Evolutionary conservation across 2,797 vertebrate species (phyloP), one percentile per base, ranked within the genome.

Genomic region (Choloepus didactylus): DNA sequence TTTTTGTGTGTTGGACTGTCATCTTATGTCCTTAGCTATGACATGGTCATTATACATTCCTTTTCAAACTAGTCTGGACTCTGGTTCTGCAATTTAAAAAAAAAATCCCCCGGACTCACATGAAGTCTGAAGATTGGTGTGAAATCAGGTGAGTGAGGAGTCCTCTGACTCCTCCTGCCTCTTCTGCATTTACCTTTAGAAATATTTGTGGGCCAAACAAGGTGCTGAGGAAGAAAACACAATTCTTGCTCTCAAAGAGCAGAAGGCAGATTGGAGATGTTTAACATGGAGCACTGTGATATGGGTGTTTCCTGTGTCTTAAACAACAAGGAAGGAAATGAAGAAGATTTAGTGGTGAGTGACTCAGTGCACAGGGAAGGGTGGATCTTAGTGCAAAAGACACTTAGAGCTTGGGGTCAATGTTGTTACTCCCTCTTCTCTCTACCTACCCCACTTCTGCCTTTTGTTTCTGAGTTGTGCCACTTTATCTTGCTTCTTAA

Each of bases 1-100:
- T 76, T 9, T 84, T 77, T 59, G 29, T 9, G 1, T 62, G 9
- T 49, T 67, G 5, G 11, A 56, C 66, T 84, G 1, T 62, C 21
- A 29, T 12, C 46, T 46, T 31, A 38, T 66, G 91, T 87, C 60
- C 70, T 62, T 88, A 64, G 41, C 54, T 94, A 31, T 59, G 14
- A 67, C 9, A 7, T 44, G 18, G 31, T 86, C 21, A 18, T 46
- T 83, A 31, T 29, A 15, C 41, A 41, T 49, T 83, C 72, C 38
- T 88, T 90, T 80, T 75, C 56, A 81, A 25, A 77, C 27, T 77
- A 85, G n/a, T 84, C 31, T 93, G 31, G 11, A 56, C 38, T 89
- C 49, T 35, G 59, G 7, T 81, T 27, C 62, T 87, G 23, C 9
- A 95, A 69, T 25, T 15, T 19, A 35, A 56, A 86, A 83, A 41